Percentiles rank a stretch among this genome's conserved stretches.
Evolutionary conservation across 1,140 invertebrate genomes (phyloP).

Genomic region (Drosophila obscura): DNA sequence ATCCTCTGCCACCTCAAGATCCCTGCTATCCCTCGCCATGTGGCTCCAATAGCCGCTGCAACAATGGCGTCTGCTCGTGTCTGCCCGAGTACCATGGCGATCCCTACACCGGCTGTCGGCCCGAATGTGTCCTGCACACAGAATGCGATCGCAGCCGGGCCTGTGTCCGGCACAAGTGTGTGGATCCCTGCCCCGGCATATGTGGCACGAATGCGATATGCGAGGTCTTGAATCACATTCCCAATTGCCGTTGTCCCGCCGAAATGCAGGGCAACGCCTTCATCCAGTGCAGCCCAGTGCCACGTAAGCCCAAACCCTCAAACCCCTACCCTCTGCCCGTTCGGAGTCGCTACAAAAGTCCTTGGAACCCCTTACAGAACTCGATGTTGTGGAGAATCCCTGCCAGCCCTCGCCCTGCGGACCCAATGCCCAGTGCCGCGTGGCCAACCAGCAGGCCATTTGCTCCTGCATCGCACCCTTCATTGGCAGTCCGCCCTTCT

Average conservation of each 20-base stretch:
- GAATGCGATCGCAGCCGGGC: conserved; percentile 90
- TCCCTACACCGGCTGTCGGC: conserved; percentile 89
- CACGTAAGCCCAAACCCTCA: conserved; percentile 83
- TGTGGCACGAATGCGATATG: conserved; percentile 90
- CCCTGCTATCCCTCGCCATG: conserved; percentile 91
- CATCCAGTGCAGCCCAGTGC: conserved; percentile 86
- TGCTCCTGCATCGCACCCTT: conserved; percentile 90
- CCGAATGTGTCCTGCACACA: conserved; percentile 92
- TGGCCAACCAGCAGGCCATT: conserved; percentile 86
- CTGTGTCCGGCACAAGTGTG: conserved; percentile 90
- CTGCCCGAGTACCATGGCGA: conserved; percentile 87
- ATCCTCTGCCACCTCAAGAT: conserved; percentile 77
- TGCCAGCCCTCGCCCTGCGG: conserved; percentile 88
- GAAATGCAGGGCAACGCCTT: conserved; percentile 92
- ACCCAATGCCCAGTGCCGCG: conserved; percentile 89
- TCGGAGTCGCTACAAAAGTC: conserved; percentile 9
- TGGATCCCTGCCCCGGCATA: conserved; percentile 90
- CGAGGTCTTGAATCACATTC: conserved; percentile 91
- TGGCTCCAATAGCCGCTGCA: conserved; percentile 85
- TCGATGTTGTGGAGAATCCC: conserved; percentile 84
- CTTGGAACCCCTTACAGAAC: conserved; percentile 61
- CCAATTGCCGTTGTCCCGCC: conserved; percentile 89
- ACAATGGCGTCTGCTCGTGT: conserved; percentile 72
- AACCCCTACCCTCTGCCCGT: conserved; percentile 83
- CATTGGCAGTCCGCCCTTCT: conserved; percentile 91